Conservation (phyloP, 2,888 invertebrate genomes). For the Orthosia gracilis region DNA sequence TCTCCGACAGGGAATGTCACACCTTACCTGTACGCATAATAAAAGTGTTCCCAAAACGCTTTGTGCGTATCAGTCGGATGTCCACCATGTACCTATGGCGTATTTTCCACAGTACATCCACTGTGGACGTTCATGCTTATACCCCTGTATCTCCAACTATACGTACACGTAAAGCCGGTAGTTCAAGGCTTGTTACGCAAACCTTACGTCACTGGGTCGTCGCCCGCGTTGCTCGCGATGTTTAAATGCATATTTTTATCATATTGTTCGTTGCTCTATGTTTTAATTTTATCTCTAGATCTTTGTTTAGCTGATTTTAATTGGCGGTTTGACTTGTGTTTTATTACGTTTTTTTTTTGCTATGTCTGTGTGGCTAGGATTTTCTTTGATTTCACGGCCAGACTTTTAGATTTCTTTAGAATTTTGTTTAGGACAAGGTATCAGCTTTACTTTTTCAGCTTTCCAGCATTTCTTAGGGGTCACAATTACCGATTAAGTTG, state of each 20-base stretch:
- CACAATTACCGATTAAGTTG: not conserved
- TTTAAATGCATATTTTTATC: slow-evolving; percentile 60
- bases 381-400: not conserved
- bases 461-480: not conserved
- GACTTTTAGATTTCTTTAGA: not conserved
- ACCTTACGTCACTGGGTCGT: slow-evolving; percentile 65
- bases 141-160: slow-evolving; percentile 45
- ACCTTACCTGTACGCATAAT: too few relatives aligned
- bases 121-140: not conserved
- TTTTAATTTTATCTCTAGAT: slow-evolving; percentile 50
- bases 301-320: slow-evolving; percentile 38
- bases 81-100: too few relatives aligned
- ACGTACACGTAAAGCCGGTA: slow-evolving; percentile 41
- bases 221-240: slow-evolving; percentile 62
- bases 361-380: not conserved
- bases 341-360: slow-evolving; percentile 4
- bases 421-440: not conserved
- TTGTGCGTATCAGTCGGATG: too few relatives aligned
- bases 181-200: slow-evolving; percentile 70
- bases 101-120: too few relatives aligned
- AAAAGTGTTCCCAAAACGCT: too few relatives aligned
- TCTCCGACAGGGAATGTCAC: too few relatives aligned
- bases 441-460: not conserved
- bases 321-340: slow-evolving; percentile 4
- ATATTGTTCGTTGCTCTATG: slow-evolving; percentile 19